phyloP scores from a whole-genome alignment of 1,140 invertebrate species.

The Hylaeus anthracinus region DNA sequence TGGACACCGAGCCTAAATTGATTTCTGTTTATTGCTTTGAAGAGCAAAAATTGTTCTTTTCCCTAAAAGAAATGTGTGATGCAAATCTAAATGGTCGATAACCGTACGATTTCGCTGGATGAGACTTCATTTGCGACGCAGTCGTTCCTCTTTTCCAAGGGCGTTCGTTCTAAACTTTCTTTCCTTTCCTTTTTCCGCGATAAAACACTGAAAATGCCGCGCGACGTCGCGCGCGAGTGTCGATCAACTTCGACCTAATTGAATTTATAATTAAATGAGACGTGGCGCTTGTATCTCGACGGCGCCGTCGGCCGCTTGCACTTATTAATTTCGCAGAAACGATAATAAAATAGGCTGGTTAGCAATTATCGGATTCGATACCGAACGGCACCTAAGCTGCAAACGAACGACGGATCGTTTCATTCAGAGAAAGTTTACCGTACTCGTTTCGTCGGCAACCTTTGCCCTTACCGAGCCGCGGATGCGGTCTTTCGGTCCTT shows the following conservation, averaged over 20 bases:
- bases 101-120: too few relatives aligned
- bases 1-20: too few relatives aligned
- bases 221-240: background rate
- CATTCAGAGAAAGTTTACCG: conserved; percentile 61
- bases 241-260: conserved; percentile 55
- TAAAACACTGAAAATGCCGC: background rate
- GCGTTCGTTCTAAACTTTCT: background rate
- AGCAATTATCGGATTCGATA: conserved; percentile 14
- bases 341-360: conserved; percentile 42
- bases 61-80: too few relatives aligned
- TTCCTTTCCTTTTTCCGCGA: background rate
- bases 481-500: conserved; percentile 48
- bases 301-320: conserved; percentile 32
- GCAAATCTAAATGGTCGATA: too few relatives aligned
- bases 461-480: conserved; percentile 56
- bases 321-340: conserved; percentile 44
- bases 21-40: too few relatives aligned
- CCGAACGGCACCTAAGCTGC: background rate
- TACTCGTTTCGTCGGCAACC: conserved; percentile 57
- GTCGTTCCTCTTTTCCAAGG: background rate
- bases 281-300: conserved; percentile 35
- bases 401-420: background rate
- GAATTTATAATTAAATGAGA: conserved; percentile 48
- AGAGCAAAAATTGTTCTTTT: too few relatives aligned
- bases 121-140: background rate